Base-by-base conservation (phyloP, 92 coral and sea anemone species). In the Paragorgia papillata region DNA sequence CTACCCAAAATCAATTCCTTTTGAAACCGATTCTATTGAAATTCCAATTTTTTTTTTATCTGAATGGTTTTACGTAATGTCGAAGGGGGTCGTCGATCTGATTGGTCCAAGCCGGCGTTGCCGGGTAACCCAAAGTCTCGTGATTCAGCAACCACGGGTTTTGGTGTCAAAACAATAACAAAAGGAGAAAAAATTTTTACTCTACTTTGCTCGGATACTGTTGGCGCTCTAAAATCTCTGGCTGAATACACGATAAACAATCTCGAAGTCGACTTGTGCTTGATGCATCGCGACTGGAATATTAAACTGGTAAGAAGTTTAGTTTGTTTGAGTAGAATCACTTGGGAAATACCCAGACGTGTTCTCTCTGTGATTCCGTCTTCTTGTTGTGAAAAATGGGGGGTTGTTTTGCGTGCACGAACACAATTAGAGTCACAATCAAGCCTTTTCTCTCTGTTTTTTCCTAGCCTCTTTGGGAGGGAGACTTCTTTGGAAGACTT, bases 141-240 rank as follows among this genome's bases (percentile, higher is more conserved):
- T 95, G 99, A 95, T 89, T 81, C 83, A 73, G 76, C 69, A 51
- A 81, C 76, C 50, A 64, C 78, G 78, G 64, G 90, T n/a, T 79
- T 79, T 87, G 79, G 84, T 86, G 84, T 90, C 83, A 91, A 90
- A 95, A 95, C 99, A 95, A 95, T 90, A 95, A 95, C 99, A 95
- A 94, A 95, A 82, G 74, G 79, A 91, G 77, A 28, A 13, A n/a
- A 71, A 71, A 53, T 26, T 51, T 71, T 71, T 71, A 55, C 78
- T 57, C 51, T 30, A 88, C 21, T 82, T 79, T 85, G 67, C 78
- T 71, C 80, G 76, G 86, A 82, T 62, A 68, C 73, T 73, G 75
- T 75, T 56, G 65, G 32, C 80, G 43, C 73, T 76, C 59, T 24
- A 48, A 75, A 63, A 75, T 56, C 61, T 34, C 59, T 46, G 37